These are phyloP conservation scores for Caenorhabditis elegans DNA, from an alignment of 1,140 invertebrate genomes.

Conservation along the genomic window DNA sequence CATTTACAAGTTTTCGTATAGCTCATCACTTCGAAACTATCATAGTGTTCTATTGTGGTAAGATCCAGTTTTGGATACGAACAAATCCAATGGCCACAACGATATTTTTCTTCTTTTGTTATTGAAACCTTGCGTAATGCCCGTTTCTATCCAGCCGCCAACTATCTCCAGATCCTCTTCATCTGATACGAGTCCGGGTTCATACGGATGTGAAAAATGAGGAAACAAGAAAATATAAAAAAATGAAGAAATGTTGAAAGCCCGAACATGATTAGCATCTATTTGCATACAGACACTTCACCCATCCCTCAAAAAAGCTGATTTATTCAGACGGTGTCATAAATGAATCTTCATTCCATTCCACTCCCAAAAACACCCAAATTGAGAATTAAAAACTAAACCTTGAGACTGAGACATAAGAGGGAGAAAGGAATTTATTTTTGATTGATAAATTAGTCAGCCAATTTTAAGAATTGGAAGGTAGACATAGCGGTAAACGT, in stretches of 20 bases:
- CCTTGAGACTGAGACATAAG: not conserved
- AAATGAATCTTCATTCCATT: slow-evolving; percentile 13
- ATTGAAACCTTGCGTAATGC: slow-evolving; percentile 6
- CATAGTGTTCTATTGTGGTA: not conserved
- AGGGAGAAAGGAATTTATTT: not conserved
- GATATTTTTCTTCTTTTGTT: not conserved
- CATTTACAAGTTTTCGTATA: not conserved
- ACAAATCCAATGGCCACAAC: not conserved
- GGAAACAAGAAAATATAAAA: too few relatives aligned
- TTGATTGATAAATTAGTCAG: slow-evolving; percentile 10
- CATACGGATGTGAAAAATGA: not conserved
- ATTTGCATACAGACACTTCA: slow-evolving; percentile 16
- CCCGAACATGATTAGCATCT: slow-evolving; percentile 24
- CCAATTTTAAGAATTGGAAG: slow-evolving; percentile 8
- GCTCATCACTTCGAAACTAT: not conserved
- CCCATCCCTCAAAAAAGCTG: not conserved
- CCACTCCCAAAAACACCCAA: not conserved
- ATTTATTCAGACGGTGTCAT: slow-evolving; percentile 15
- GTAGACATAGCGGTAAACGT: slow-evolving; percentile 73
- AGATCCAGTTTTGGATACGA: not conserved
- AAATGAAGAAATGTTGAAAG: not conserved
- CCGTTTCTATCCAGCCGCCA: not conserved
- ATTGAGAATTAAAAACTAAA: not conserved
- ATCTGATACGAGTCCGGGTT: not conserved
- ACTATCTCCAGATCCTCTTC: not conserved